phyloP scores from a whole-genome alignment of 1,140 invertebrate species.

The Zophobas morio region DNA sequence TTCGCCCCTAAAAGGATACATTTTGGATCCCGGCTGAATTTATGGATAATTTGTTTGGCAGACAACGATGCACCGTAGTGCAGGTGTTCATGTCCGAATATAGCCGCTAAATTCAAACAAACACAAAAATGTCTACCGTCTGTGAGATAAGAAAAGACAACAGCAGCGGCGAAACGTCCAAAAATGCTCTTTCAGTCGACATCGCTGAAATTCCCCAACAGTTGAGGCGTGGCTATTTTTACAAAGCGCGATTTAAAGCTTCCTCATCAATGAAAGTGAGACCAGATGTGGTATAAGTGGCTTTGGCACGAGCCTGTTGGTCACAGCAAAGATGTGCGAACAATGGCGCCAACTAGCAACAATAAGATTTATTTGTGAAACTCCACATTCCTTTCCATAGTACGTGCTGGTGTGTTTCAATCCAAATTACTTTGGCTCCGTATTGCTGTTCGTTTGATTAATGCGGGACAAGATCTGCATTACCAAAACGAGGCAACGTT shows the following conservation, averaged over 20 bases:
- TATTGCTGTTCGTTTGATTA: constrained; percentile 22
- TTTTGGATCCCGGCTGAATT: too few relatives aligned
- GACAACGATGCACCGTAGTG: too few relatives aligned
- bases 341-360: constrained; percentile 38
- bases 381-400: constrained; percentile 20
- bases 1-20: too few relatives aligned
- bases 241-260: constrained; percentile 30
- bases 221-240: constrained; percentile 38
- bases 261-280: constrained; percentile 45
- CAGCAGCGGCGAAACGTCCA: background rate
- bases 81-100: too few relatives aligned
- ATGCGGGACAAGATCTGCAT: constrained; percentile 33
- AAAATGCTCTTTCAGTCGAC: constrained; percentile 22
- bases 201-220: constrained; percentile 28
- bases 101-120: too few relatives aligned
- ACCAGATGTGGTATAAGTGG: constrained; percentile 45
- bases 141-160: background rate
- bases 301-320: constrained; percentile 42
- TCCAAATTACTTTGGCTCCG: constrained; percentile 35
- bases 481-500: background rate
- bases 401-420: constrained; percentile 33
- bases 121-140: background rate
- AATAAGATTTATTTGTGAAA: constrained; percentile 42
- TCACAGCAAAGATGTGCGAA: constrained; percentile 29
- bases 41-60: too few relatives aligned